A percentile compares a stretch with the other conserved stretches of the same genome.
These are phyloP conservation scores for Basileuterus tristriatus DNA, from an alignment of 2,797 vertebrate genomes.

Conservation along the genomic window DNA sequence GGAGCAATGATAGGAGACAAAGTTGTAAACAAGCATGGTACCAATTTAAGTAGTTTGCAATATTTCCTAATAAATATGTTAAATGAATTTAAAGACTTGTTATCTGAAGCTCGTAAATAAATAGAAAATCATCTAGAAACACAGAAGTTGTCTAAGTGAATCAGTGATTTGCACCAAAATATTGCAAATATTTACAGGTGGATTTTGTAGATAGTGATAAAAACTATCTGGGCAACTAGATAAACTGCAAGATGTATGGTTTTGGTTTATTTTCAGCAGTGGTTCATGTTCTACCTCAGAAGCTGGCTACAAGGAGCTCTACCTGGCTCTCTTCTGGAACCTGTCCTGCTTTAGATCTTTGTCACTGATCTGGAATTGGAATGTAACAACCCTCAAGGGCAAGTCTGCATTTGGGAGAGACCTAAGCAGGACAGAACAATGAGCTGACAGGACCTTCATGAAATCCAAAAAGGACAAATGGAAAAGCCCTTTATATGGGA, in stretches of 20 bases:
- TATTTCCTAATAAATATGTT: neutral
- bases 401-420: neutral
- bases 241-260: neutral
- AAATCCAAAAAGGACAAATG: neutral
- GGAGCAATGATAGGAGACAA: neutral
- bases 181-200: neutral
- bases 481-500: neutral
- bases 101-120: neutral
- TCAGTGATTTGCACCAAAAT: neutral
- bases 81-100: neutral
- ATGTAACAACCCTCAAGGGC: neutral
- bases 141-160: neutral
- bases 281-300: neutral
- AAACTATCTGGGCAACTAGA: neutral
- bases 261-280: neutral
- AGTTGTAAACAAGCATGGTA: neutral
- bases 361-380: neutral
- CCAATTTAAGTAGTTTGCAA: neutral
- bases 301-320: neutral
- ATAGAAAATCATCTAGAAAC: neutral
- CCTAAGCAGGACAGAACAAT: neutral
- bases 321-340: neutral
- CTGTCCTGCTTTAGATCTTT: constrained; percentile 2
- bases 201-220: neutral
- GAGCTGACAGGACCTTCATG: neutral